Conservation (phyloP, 2,113 vertebrate genomes). For the Onychostoma macrolepis region DNA sequence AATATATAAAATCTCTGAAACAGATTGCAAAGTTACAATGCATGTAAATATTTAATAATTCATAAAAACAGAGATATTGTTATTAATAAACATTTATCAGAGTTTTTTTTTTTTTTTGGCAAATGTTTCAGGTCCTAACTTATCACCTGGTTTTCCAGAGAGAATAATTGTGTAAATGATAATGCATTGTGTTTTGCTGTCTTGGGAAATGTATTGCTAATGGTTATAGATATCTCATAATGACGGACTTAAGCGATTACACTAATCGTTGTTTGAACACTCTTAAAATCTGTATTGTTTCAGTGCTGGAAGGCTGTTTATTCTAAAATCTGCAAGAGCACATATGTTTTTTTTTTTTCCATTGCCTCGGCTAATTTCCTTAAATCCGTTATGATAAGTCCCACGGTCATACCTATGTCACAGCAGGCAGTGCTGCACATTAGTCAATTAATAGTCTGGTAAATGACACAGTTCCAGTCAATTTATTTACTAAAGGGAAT, state of each 20-base stretch:
- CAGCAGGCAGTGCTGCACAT: slow-evolving; percentile 84
- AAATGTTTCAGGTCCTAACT: slow-evolving; percentile 70
- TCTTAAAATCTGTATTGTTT: slow-evolving; percentile 67
- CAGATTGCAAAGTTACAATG: neutral
- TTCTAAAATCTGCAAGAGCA: slow-evolving; percentile 58
- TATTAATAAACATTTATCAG: neutral
- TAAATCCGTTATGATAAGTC: slow-evolving; percentile 83
- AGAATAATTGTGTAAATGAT: slow-evolving; percentile 60
- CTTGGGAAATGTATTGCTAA: slow-evolving; percentile 69
- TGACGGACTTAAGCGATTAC: slow-evolving; percentile 75
- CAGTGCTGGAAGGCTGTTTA: slow-evolving; percentile 63
- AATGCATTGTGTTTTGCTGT: slow-evolving; percentile 69
- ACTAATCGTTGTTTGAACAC: slow-evolving; percentile 76
- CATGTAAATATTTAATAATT: neutral
- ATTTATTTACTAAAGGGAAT: slow-evolving; percentile 84
- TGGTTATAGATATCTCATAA: slow-evolving; percentile 72
- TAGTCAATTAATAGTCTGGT: slow-evolving; percentile 99
- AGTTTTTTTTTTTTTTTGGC: slow-evolving; percentile 19
- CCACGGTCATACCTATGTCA: slow-evolving; percentile 85
- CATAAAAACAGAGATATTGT: neutral
- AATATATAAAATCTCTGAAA: no score
- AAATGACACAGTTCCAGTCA: slow-evolving; percentile 95
- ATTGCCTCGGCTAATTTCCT: slow-evolving; percentile 74
- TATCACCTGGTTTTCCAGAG: slow-evolving; percentile 74
- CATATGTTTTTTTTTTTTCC: slow-evolving; percentile 54